Base-by-base conservation (phyloP, 2,113 vertebrate species). In the Pomatostomus ruficeps region DNA sequence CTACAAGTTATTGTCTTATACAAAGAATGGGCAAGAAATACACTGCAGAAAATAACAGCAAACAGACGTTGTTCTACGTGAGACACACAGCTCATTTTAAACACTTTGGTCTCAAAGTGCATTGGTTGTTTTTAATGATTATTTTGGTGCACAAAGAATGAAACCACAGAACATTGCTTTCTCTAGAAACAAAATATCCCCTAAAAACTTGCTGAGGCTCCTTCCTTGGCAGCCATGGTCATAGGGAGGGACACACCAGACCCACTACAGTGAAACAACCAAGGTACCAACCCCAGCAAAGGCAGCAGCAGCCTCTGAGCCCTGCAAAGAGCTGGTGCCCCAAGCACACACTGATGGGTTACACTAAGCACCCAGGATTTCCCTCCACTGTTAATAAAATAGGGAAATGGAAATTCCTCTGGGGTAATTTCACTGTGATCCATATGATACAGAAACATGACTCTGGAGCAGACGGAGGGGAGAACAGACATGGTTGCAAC, bases 1-100 rank as follows among this genome's bases (percentile, higher is more conserved):
- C 70, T 61, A 68, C 79, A 82, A 95, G 73, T 94, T 88, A 95
- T 95, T 97, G 91, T 96, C 58, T 92, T 87, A 23, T 54, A 79
- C 58, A 96, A 92, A 94, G 81, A 95, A 83, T 80, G 49, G 80
- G 40, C 49, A 85, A 78, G 85, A 95, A 93, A 75, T 40, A 71
- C 4, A 12, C n/a, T 38, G 36, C 36, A 78, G 73, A 90, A 76
- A 92, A 65, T 75, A 93, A 95, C 84, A 95, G 61, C 86, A 93
- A 92, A 85, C 95, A 97, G 93, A 82, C 65, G 0, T 45, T 7
- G 43, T 65, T 31, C 62, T 63, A 51, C 4, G 20, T 79, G 92
- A 80, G 77, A 70, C 66, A 51, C 1, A 2, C 42, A 49, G 57
- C 65, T 91, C 48, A 5, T 89, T 93, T 86, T 75, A 67, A 84